A percentile compares a stretch with the other conserved stretches of the same genome.
Evolutionary conservation across 2,888 invertebrate species (phyloP).

Genomic region (Epicampocera succincta): DNA sequence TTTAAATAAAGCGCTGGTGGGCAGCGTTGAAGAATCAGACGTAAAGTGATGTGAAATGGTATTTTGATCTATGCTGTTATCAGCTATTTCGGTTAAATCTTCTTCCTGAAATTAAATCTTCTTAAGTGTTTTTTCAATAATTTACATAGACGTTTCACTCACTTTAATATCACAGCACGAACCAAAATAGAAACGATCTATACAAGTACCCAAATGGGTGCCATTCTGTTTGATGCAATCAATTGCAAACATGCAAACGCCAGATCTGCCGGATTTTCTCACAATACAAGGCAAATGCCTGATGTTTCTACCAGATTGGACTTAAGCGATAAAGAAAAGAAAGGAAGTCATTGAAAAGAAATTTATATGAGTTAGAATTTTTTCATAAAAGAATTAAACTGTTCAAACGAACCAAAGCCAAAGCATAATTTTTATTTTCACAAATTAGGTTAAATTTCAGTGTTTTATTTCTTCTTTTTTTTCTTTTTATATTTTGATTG

Average conservation of each 20-base stretch:
- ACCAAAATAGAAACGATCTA: slow-evolving; percentile 96
- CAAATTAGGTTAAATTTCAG: slow-evolving; percentile 59
- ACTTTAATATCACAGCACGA: slow-evolving; percentile 92
- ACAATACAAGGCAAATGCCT: slow-evolving; percentile 94
- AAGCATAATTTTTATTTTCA: slow-evolving; percentile 15
- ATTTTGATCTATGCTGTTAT: slow-evolving; percentile 82
- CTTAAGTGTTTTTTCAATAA: background rate
- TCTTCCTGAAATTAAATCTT: slow-evolving; percentile 72
- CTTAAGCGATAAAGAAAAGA: slow-evolving; percentile 80
- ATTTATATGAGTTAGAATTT: slow-evolving; percentile 13
- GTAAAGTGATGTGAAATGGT: slow-evolving; percentile 80
- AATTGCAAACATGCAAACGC: slow-evolving; percentile 96
- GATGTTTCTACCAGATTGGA: slow-evolving; percentile 92
- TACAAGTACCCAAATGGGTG: slow-evolving; percentile 94
- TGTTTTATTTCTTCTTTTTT: slow-evolving; percentile 34
- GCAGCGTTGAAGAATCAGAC: slow-evolving; percentile 79
- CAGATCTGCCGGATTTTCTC: slow-evolving; percentile 89
- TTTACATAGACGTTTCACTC: slow-evolving; percentile 46
- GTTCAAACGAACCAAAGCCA: background rate
- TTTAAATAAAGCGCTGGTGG: slow-evolving; percentile 78
- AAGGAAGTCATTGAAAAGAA: slow-evolving; percentile 37
- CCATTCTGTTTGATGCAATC: slow-evolving; percentile 95
- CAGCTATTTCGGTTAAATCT: slow-evolving; percentile 79
- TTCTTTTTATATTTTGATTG: slow-evolving; percentile 15
- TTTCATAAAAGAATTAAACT: background rate